Percentiles rank a stretch among this genome's conserved stretches.
phyloP scores from a whole-genome alignment of 92 coral and sea anemone genomes.

The Zoanthus gigantus region DNA sequence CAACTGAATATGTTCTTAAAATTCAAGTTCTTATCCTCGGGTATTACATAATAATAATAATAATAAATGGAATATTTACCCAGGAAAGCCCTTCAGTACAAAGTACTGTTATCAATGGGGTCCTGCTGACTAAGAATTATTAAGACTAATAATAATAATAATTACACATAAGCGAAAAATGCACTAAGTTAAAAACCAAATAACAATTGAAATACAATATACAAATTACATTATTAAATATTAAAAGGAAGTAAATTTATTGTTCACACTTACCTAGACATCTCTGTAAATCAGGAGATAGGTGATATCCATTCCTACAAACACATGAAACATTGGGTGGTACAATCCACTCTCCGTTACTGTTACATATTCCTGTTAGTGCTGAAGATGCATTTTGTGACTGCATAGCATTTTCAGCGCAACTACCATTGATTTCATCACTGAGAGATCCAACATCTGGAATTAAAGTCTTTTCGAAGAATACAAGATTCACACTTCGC shows the following conservation, averaged over 20 bases:
- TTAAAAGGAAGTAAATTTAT: not conserved
- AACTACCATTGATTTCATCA: not conserved
- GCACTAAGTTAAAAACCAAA: too few species aligned
- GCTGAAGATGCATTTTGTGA: not conserved
- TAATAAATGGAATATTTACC: too few species aligned
- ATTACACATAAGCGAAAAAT: too few species aligned
- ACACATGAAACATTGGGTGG: not conserved
- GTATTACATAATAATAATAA: not conserved
- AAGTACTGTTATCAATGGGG: too few species aligned
- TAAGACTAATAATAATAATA: too few species aligned
- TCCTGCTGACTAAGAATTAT: too few species aligned
- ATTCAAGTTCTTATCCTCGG: too few species aligned
- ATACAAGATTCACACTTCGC: not conserved
- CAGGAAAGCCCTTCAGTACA: too few species aligned
- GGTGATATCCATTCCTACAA: conserved; percentile 1
- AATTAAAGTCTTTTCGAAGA: not conserved
- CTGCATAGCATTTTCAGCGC: conserved; percentile 18
- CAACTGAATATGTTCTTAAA: too few species aligned
- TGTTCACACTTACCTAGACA: not conserved
- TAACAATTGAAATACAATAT: too few species aligned
- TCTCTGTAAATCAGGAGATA: not conserved
- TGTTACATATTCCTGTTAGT: not conserved
- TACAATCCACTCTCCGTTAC: conserved; percentile 21
- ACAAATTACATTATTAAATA: not conserved
- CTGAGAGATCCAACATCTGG: not conserved